These are phyloP conservation scores for Aspidapion aeneum DNA, from an alignment of 2,888 invertebrate genomes.

Conservation along the genomic window DNA sequence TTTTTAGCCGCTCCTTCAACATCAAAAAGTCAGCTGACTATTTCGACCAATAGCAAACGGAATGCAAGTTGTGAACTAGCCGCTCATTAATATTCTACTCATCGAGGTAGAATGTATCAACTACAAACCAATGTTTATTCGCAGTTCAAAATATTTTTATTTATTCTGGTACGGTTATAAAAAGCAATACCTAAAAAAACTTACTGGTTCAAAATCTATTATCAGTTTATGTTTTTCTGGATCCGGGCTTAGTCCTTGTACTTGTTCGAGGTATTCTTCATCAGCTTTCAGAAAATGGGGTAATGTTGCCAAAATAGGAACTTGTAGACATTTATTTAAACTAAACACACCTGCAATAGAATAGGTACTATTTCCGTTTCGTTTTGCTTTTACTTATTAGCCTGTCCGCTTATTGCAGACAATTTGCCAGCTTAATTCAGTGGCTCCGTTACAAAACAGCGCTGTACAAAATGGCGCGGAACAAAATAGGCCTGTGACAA, in stretches of 20 bases:
- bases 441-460: not conserved
- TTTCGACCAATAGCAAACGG: no score
- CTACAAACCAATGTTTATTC: no score
- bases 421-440: not conserved
- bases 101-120: no score
- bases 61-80: no score
- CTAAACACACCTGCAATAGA: constrained; percentile 65
- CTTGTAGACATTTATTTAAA: constrained; percentile 62
- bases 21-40: no score
- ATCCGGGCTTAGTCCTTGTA: constrained; percentile 63
- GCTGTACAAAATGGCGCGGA: not conserved
- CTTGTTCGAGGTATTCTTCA: constrained; percentile 42
- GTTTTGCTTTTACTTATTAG: not conserved
- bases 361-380: not conserved
- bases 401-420: not conserved
- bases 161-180: not conserved
- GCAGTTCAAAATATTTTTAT: no score
- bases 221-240: constrained; percentile 67
- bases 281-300: constrained; percentile 75
- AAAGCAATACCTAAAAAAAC: constrained; percentile 27
- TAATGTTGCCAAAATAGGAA: constrained; percentile 69
- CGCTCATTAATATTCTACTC: no score
- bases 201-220: constrained; percentile 77
- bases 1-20: no score
- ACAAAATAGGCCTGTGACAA: no score